Evolutionary conservation across 2,113 vertebrate genomes (phyloP), one percentile per base, ranked within the genome.

Genomic region (Myotis brandtii): DNA sequence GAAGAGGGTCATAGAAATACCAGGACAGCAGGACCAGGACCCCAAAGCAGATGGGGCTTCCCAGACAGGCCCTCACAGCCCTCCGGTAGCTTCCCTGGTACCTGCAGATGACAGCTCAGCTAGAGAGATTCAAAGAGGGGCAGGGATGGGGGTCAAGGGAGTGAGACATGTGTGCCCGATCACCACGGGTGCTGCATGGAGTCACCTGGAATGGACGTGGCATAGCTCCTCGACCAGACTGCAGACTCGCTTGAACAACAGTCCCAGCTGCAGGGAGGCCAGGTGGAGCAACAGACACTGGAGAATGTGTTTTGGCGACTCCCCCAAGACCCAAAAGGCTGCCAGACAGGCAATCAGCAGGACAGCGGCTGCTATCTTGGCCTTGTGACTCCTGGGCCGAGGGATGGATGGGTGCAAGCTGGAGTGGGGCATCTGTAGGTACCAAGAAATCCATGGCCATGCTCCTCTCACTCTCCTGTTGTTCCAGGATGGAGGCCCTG

Each of bases 191-290:
- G 46, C 12, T 32, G 2, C 9, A 75, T 34, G 50, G 40, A 59
- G 23, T 98, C 76, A 98, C 98, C 98, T 98, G 97, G 98, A 91
- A 0, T 93, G 97, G 2, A 98, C 5, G 25, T 98, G 98, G 73
- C 67, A 59, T 43, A 98, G 92, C 91, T 98, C 98, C 91, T 98
- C 98, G 0, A 70, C 95, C 94, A 98, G 91, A 89, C 5, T 89
- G 93, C 98, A 98, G 81, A 9, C 0, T 25, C 93, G 76, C 54
- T 97, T 98, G 40, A 98, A 81, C 83, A 98, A 89, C 1, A 20
- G 72, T 43, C 95, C 96, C 4, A 98, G 46, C 89, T 98, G 97
- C 95, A 96, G 48, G 13, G 92, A 94, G 40, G 59, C 12, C 0
- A 98, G 50, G 67, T 98, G 91, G 93, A 37, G 4, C 32, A 59